Conservation (phyloP, 2,888 invertebrate species). For the Stenoptilia bipunctidactyla region DNA sequence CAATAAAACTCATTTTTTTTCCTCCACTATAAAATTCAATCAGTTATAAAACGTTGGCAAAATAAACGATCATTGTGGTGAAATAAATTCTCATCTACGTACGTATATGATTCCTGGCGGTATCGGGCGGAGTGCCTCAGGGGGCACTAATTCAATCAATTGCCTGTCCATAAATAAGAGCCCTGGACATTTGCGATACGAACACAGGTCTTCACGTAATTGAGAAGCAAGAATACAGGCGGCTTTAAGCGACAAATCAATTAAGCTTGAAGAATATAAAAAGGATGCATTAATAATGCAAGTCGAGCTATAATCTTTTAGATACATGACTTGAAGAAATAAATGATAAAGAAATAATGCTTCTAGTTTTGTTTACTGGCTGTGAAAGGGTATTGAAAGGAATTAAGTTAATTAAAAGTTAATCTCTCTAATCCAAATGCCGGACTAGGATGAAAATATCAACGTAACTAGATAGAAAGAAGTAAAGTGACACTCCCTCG, state of each 20-base stretch:
- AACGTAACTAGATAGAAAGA: conserved; percentile 17
- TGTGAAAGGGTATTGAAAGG: not conserved
- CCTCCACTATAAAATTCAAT: conserved; percentile 12
- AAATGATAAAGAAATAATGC: not conserved
- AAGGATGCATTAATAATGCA: conserved; percentile 55
- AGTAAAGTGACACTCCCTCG: conserved; percentile 33
- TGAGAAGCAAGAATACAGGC: conserved; percentile 54
- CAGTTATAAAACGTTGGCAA: conserved; percentile 24
- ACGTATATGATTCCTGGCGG: conserved; percentile 39
- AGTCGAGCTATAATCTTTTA: conserved; percentile 14
- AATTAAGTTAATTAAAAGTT: conserved; percentile 2
- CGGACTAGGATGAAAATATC: not conserved
- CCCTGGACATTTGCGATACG: conserved; percentile 52
- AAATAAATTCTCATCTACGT: conserved; percentile 50
- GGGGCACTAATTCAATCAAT: conserved; percentile 69
- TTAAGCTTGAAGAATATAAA: conserved; percentile 54
- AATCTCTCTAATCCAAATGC: too few species aligned
- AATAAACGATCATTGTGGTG: conserved; percentile 32
- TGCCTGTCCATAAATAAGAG: conserved; percentile 60
- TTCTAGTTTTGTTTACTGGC: not conserved
- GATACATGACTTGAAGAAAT: not conserved
- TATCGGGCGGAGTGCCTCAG: conserved; percentile 48
- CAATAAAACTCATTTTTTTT: too few species aligned
- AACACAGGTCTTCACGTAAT: conserved; percentile 47
- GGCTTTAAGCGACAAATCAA: conserved; percentile 62